phyloP scores from a whole-genome alignment of 1,140 invertebrate species.

The Hylaeus anthracinus region DNA sequence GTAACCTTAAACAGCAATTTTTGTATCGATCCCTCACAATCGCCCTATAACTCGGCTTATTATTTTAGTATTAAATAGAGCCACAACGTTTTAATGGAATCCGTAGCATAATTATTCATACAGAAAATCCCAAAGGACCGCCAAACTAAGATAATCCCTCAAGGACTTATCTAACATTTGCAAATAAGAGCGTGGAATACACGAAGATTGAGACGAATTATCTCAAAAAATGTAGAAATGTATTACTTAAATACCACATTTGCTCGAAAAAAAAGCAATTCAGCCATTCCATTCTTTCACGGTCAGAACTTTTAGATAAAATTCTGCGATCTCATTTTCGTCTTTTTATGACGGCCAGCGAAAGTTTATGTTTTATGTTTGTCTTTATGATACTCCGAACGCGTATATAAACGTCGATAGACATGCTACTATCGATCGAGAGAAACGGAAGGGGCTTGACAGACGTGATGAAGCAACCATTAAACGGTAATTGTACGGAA shows the following conservation, averaged over 20 bases:
- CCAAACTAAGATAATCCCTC: no score
- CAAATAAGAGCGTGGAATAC: no score
- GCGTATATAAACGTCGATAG: background rate
- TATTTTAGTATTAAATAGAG: no score
- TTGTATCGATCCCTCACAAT: no score
- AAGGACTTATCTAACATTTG: no score
- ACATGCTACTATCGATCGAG: conserved; percentile 27
- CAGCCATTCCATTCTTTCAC: background rate
- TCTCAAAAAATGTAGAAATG: no score
- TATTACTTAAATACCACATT: background rate
- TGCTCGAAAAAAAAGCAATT: no score
- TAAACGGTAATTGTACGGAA: conserved; percentile 32
- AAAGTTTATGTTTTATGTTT: background rate
- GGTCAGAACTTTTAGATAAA: background rate
- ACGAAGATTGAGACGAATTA: background rate
- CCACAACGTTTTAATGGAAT: no score
- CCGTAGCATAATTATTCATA: no score
- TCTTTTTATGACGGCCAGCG: background rate
- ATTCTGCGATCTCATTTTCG: background rate
- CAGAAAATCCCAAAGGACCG: no score
- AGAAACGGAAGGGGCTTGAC: conserved; percentile 23
- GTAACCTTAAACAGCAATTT: no score
- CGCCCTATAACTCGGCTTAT: no score
- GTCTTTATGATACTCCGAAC: background rate
- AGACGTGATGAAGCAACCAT: conserved; percentile 23